A percentile compares a stretch with the other conserved stretches of the same genome.
phyloP scores from a whole-genome alignment of 2,797 vertebrate species.

The Gadopsis bispinosus region DNA sequence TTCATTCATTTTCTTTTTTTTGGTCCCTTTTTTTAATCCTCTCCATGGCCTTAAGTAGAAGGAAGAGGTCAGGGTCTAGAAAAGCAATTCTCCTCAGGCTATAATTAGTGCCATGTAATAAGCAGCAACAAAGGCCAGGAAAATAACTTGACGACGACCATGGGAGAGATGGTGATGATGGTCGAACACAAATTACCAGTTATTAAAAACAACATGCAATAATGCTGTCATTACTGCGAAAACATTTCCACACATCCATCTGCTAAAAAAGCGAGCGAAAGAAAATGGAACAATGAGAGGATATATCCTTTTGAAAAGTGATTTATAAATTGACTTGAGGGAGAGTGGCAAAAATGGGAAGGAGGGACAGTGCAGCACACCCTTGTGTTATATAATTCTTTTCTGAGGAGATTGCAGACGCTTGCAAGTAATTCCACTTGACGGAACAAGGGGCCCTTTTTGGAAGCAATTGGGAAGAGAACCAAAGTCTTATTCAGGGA shows the following conservation, averaged over 20 bases:
- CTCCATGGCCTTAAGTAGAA: constrained; percentile 62
- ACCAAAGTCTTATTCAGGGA: constrained; percentile 84
- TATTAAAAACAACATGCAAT: constrained; percentile 72
- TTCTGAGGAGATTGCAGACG: constrained; percentile 76
- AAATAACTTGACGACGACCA: constrained; percentile 76
- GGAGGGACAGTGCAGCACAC: constrained; percentile 66
- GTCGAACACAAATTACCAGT: constrained; percentile 69
- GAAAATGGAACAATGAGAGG: constrained; percentile 50
- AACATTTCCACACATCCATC: constrained; percentile 28
- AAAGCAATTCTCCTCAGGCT: constrained; percentile 83
- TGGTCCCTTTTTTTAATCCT: constrained; percentile 36
- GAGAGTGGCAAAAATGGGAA: constrained; percentile 57
- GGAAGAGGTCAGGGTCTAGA: constrained; percentile 83
- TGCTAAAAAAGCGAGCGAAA: constrained; percentile 10
- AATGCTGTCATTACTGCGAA: constrained; percentile 53
- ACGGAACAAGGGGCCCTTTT: constrained; percentile 79
- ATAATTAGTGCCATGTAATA: constrained; percentile 86
- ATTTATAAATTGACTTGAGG: constrained; percentile 75
- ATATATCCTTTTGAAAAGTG: constrained; percentile 74
- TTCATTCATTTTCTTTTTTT: constrained; percentile 56
- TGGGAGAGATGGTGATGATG: constrained; percentile 66
- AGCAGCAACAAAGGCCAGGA: constrained; percentile 77
- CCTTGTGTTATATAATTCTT: constrained; percentile 78
- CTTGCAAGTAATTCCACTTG: constrained; percentile 80
- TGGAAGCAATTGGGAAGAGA: constrained; percentile 80